These are phyloP conservation scores for Mus spretus DNA, from an alignment of 2,797 vertebrate species.

Conservation along the genomic window DNA sequence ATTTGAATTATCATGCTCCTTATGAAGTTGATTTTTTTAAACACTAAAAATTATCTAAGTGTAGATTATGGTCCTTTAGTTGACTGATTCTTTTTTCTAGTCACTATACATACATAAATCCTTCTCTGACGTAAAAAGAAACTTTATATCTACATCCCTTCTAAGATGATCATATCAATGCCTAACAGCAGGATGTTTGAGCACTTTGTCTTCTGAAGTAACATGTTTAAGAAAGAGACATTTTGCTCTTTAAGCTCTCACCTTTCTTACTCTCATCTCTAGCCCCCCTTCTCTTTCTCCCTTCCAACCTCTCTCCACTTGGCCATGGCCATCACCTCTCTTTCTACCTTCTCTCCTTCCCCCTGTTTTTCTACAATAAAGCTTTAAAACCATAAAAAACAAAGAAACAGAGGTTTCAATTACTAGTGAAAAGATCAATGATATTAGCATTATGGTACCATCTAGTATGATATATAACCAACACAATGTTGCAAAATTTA, in stretches of 20 bases:
- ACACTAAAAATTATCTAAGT: background rate
- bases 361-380: too few species aligned
- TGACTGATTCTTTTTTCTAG: background rate
- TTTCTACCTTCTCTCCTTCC: too few species aligned
- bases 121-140: background rate
- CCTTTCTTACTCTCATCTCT: too few species aligned
- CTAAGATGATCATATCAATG: background rate
- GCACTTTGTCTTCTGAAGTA: background rate
- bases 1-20: background rate
- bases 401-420: background rate
- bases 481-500: background rate
- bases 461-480: background rate
- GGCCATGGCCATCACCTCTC: too few species aligned
- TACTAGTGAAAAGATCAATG: background rate
- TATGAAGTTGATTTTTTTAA: background rate
- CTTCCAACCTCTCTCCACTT: too few species aligned
- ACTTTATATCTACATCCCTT: background rate
- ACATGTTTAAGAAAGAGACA: background rate
- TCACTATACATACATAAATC: background rate
- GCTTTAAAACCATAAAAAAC: too few species aligned
- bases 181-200: background rate
- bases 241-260: background rate
- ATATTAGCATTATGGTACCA: background rate
- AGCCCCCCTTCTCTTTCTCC: too few species aligned
- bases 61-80: background rate